Percentiles rank a stretch among this genome's conserved stretches.
Conservation (phyloP, 92 coral and sea anemone genomes). For the Actinostola sp. region DNA sequence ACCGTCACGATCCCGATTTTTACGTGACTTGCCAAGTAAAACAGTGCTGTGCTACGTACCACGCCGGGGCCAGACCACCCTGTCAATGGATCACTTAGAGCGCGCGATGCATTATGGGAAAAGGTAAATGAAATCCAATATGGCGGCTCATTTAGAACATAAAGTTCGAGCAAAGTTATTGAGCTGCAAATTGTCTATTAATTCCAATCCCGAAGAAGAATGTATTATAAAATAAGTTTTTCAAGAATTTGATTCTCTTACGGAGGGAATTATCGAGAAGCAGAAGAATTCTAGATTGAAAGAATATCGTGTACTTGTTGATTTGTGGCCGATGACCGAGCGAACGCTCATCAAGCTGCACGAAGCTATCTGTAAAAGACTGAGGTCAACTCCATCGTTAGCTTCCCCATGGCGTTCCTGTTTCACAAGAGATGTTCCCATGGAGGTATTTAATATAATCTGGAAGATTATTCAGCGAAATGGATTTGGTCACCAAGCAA, state of each 20-base stretch:
- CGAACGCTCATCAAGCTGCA: slow-evolving; percentile 11
- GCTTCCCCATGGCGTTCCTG: not conserved
- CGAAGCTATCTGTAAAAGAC: slow-evolving; percentile 9
- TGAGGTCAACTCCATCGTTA: slow-evolving; percentile 14
- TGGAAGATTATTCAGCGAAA: slow-evolving; percentile 15
- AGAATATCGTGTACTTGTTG: slow-evolving; percentile 11
- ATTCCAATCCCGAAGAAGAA: slow-evolving; percentile 11
- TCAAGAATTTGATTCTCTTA: slow-evolving; percentile 3
- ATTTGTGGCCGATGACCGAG: slow-evolving; percentile 15
- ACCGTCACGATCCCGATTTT: too few species aligned
- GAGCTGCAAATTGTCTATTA: slow-evolving; percentile 16
- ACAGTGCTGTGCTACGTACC: too few species aligned
- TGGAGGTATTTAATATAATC: slow-evolving; percentile 18
- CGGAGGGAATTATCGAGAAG: slow-evolving; percentile 18
- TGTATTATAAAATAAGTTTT: not conserved
- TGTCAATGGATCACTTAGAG: too few species aligned
- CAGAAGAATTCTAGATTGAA: slow-evolving; percentile 10
- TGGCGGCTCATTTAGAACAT: slow-evolving; percentile 10
- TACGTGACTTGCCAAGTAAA: too few species aligned
- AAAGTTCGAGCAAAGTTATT: slow-evolving; percentile 5
- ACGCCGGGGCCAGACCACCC: too few species aligned
- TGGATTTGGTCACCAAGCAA: slow-evolving; percentile 9
- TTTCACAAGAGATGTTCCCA: slow-evolving; percentile 10
- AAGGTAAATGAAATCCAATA: too few species aligned
- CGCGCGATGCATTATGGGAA: too few species aligned